Percentiles rank a stretch among this genome's conserved stretches.
Conservation (phyloP, 2,113 vertebrate genomes). For the Apteryx mantelli region DNA sequence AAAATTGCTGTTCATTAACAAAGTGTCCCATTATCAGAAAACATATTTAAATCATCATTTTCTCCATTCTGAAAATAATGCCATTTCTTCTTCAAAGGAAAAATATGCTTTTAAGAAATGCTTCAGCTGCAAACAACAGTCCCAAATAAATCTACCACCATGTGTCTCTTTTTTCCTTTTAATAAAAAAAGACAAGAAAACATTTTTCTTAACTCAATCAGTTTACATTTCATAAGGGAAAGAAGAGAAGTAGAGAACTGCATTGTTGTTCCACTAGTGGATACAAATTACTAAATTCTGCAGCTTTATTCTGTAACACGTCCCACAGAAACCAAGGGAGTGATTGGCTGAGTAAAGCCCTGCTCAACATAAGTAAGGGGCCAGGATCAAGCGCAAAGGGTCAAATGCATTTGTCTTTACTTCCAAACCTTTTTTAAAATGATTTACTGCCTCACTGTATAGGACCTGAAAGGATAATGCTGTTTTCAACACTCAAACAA, state of each 20-base stretch:
- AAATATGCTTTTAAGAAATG: constrained; percentile 12
- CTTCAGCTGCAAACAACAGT: not conserved
- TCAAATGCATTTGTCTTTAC: constrained; percentile 65
- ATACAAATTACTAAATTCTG: not conserved
- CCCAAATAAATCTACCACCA: not conserved
- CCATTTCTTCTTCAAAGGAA: constrained; percentile 16
- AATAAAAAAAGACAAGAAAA: not conserved
- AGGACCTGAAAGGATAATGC: constrained; percentile 54
- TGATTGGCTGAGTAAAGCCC: not conserved
- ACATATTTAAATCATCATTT: constrained; percentile 51
- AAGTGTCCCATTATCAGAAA: constrained; percentile 65
- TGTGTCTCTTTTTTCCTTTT: not conserved
- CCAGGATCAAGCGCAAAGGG: constrained; percentile 38
- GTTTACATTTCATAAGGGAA: not conserved
- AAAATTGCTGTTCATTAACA: constrained; percentile 72
- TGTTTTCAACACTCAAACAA: constrained; percentile 55
- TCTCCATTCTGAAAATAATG: not conserved
- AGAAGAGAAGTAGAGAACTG: not conserved
- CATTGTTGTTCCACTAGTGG: not conserved
- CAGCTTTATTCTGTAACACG: not conserved
- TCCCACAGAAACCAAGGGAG: not conserved
- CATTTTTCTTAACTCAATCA: not conserved
- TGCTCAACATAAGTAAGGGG: not conserved
- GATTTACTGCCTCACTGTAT: constrained; percentile 52
- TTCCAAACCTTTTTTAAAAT: constrained; percentile 45